Evolutionary conservation across 2,113 vertebrate genomes (phyloP).

Genomic region (Trinectes maculatus): DNA sequence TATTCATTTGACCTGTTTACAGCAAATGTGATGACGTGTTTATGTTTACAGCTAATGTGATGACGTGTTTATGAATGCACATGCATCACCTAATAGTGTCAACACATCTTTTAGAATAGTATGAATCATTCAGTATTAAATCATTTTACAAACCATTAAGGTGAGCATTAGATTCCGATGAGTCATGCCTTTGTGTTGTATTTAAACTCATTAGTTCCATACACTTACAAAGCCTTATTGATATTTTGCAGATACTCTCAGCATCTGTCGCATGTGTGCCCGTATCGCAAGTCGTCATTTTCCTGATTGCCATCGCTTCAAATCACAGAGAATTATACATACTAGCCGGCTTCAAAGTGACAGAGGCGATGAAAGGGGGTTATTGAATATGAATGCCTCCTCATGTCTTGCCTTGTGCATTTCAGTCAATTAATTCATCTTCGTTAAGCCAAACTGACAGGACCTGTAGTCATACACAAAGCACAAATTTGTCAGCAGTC

Average conservation of each 20-base stretch:
- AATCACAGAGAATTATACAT: slow-evolving; percentile 78
- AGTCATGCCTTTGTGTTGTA: slow-evolving; percentile 23
- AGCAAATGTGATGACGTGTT: slow-evolving; percentile 7
- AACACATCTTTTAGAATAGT: not conserved
- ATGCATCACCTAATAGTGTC: not conserved
- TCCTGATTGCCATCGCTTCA: slow-evolving; percentile 60
- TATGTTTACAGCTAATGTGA: not conserved
- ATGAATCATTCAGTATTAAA: slow-evolving; percentile 17
- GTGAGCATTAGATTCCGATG: slow-evolving; percentile 10
- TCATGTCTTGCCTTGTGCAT: slow-evolving; percentile 43
- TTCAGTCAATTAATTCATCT: slow-evolving; percentile 62
- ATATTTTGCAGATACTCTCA: slow-evolving; percentile 19
- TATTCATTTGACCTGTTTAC: not conserved
- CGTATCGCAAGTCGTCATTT: slow-evolving; percentile 55
- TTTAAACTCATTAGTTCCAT: slow-evolving; percentile 16
- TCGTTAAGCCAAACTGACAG: slow-evolving; percentile 70
- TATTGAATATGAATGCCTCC: slow-evolving; percentile 70
- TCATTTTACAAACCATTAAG: slow-evolving; percentile 11
- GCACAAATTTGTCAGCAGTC: slow-evolving; percentile 57
- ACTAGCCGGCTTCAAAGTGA: slow-evolving; percentile 70
- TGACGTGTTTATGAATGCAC: slow-evolving; percentile 5
- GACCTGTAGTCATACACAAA: slow-evolving; percentile 50
- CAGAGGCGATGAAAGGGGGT: slow-evolving; percentile 64
- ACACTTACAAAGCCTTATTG: too few relatives aligned
- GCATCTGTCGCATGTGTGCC: slow-evolving; percentile 29